These are phyloP conservation scores for Sebastes matsubarae DNA, from an alignment of 2,797 vertebrate genomes.

Conservation along the genomic window DNA sequence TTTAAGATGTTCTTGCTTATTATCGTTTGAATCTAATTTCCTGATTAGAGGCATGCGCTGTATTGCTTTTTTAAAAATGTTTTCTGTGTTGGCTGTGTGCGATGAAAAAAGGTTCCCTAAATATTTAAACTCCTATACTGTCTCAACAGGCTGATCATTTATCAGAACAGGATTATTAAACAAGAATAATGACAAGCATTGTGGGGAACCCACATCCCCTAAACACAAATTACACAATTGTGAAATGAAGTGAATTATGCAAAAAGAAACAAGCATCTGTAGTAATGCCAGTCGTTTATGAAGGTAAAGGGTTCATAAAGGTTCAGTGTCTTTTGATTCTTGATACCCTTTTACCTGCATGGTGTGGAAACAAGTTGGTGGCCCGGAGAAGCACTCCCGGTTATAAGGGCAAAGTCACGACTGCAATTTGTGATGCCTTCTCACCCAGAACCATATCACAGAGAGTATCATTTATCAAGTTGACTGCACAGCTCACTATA, in stretches of 20 bases:
- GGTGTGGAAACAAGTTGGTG: neutral
- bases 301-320: neutral
- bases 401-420: neutral
- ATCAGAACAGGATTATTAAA: no score
- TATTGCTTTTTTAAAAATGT: no score
- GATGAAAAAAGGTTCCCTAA: no score
- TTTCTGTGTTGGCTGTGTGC: no score
- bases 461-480: neutral
- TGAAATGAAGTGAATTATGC: neutral
- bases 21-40: no score
- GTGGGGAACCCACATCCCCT: no score
- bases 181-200: no score
- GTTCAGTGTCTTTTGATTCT: neutral
- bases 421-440: neutral
- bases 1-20: no score
- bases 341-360: slow-evolving; percentile 35
- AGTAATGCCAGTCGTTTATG: neutral
- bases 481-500: neutral
- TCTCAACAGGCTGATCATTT: no score
- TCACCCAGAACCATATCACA: slow-evolving; percentile 26
- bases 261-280: neutral
- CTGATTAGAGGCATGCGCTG: no score
- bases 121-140: no score
- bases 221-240: neutral
- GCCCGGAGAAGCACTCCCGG: neutral